Base-by-base conservation (phyloP, 2,888 invertebrate species). In the Nemoura dubitans region DNA sequence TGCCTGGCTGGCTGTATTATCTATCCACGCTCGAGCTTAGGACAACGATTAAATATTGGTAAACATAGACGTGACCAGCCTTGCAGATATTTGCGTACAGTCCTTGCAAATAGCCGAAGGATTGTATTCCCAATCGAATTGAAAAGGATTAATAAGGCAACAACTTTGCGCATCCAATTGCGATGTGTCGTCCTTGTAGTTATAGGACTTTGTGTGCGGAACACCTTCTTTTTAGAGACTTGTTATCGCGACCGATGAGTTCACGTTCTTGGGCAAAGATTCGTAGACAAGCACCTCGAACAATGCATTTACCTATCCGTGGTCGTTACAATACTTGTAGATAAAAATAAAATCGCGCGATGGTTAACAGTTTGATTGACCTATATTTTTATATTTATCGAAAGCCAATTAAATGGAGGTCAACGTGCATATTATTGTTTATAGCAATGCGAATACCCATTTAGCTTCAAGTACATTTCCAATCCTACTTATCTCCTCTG, bases 61-160 rank as follows among this genome's bases (percentile, higher is more conserved):
- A 81, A 81, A 30, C 81, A 81, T 30, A 81, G 81, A 81, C 81
- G 81, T 81, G 81, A 81, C 30, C n/a, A 81, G 81, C 81, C 81
- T 81, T 81, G 81, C 81, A 28, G 30, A 81, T 81, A 81, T 81
- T 78, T 78, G 78, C 6, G 81, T 81, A 81, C 81, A 81, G 81
- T 81, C 81, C 29, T 29, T n/a, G 28, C 81, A 28, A 81, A 81
- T 21, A 59, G 59, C 59, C 59, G 59, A 59, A 59, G 59, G 59
- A 59, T 59, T 59, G 59, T 59, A 59, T 59, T 59, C 21, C 59
- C 59, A 21, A 59, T 59, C 59, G 59, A 3, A 14, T 16, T 2
- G 59, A 59, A 59, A 59, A 59, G n/a, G 21, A 59, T 21, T 59
- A 59, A 59, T 59, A 59, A 59, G 59, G 59, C 21, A 21, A 59